Percentiles rank a stretch among this genome's conserved stretches.
Evolutionary conservation across 1,140 invertebrate genomes (phyloP).

Genomic region (Macrostomum lignano): DNA sequence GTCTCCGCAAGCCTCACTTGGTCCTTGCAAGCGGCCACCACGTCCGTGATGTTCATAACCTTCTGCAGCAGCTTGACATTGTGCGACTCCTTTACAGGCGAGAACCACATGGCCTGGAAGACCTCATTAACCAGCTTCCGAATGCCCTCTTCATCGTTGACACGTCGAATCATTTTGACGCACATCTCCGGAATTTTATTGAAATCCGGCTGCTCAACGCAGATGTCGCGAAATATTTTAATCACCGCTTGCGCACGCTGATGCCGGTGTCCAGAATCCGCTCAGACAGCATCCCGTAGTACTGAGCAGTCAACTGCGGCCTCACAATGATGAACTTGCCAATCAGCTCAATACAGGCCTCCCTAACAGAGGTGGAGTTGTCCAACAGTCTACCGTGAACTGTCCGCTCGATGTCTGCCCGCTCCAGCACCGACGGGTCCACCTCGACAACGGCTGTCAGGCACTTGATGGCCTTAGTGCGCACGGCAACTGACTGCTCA

Average conservation of each 20-base stretch:
- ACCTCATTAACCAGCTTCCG: slow-evolving; percentile 91
- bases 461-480: slow-evolving; percentile 95
- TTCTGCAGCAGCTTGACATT: slow-evolving; percentile 40
- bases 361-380: slow-evolving; percentile 77
- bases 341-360: slow-evolving; percentile 87
- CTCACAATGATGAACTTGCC: slow-evolving; percentile 86
- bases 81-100: slow-evolving; percentile 44
- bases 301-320: slow-evolving; percentile 77
- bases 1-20: too few relatives aligned
- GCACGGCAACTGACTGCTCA: slow-evolving; percentile 72
- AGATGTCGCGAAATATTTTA: slow-evolving; percentile 90
- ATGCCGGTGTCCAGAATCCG: slow-evolving; percentile 89
- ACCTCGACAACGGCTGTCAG: slow-evolving; percentile 87
- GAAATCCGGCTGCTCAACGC: slow-evolving; percentile 77
- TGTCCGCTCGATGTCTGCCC: slow-evolving; percentile 72
- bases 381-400: slow-evolving; percentile 80
- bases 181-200: slow-evolving; percentile 89
- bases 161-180: slow-evolving; percentile 81
- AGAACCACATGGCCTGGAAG: slow-evolving; percentile 96
- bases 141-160: slow-evolving; percentile 65
- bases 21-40: slow-evolving; percentile 33
- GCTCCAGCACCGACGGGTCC: slow-evolving; percentile 61
- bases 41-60: slow-evolving; percentile 80
- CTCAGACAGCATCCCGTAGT: slow-evolving; percentile 77
- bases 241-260: slow-evolving; percentile 92